Conservation (phyloP, 2,888 invertebrate genomes). For the Druceiella hillmani region DNA sequence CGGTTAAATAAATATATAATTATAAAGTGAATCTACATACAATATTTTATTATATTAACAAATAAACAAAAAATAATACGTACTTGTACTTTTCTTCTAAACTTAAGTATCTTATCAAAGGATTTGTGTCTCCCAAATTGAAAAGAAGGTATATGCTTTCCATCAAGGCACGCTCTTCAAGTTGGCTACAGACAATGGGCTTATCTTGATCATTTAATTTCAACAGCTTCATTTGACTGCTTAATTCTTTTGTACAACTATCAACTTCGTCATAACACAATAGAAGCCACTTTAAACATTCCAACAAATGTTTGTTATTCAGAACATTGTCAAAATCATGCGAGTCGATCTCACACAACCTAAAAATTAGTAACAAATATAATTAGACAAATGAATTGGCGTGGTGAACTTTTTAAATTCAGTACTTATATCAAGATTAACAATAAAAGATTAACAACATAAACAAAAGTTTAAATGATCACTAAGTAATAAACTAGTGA, state of each 20-base stretch:
- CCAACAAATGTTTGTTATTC: conserved; percentile 63
- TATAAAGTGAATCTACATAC: too few species aligned
- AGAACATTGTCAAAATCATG: conserved; percentile 61
- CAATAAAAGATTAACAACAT: too few species aligned
- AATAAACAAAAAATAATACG: conserved; percentile 17
- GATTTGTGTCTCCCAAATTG: conserved; percentile 56
- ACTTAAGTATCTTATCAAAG: conserved; percentile 47
- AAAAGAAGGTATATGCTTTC: conserved; percentile 64
- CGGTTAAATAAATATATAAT: too few species aligned
- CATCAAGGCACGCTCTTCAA: conserved; percentile 47
- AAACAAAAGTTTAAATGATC: too few species aligned
- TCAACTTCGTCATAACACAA: conserved; percentile 50
- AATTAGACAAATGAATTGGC: not conserved
- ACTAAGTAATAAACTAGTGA: too few species aligned
- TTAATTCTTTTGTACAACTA: conserved; percentile 10
- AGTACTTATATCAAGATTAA: too few species aligned
- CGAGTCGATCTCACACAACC: conserved; percentile 53
- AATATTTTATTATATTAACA: too few species aligned
- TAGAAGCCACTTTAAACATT: conserved; percentile 65
- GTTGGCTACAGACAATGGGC: conserved; percentile 23
- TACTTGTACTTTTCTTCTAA: conserved; percentile 45
- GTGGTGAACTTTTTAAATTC: too few species aligned
- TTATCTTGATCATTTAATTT: conserved; percentile 18
- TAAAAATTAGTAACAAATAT: conserved; percentile 32
- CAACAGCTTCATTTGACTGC: not conserved